Percentiles rank a stretch among this genome's conserved stretches.
Conservation (phyloP, 2,888 invertebrate species). For the Diploptera punctata region DNA sequence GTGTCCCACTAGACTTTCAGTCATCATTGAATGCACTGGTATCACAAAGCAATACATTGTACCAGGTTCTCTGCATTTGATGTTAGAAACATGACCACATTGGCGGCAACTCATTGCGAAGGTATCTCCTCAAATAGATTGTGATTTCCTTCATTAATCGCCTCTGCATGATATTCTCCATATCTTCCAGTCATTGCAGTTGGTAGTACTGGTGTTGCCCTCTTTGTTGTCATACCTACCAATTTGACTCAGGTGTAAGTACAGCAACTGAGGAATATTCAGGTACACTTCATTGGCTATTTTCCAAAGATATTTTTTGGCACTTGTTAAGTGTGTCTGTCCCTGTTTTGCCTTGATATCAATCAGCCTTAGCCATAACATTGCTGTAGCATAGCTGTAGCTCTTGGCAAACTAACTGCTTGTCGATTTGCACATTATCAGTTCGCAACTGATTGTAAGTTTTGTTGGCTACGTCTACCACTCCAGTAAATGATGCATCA, state of each 20-base stretch:
- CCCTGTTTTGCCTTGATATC: slow-evolving; percentile 46
- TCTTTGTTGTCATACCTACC: slow-evolving; percentile 48
- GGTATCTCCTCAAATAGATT: slow-evolving; percentile 50
- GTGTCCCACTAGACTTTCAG: no score
- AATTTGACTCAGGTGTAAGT: no score
- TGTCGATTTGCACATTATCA: slow-evolving; percentile 47
- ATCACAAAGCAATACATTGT: no score
- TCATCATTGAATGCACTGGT: no score
- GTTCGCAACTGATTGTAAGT: slow-evolving; percentile 44
- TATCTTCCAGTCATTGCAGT: slow-evolving; percentile 45
- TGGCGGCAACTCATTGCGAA: slow-evolving; percentile 49
- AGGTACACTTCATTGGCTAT: no score
- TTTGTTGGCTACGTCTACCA: slow-evolving; percentile 45
- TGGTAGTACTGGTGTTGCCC: slow-evolving; percentile 46
- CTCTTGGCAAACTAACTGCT: slow-evolving; percentile 45
- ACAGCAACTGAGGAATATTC: no score
- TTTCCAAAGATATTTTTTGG: no score
- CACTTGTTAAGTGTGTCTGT: no score
- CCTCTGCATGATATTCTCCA: slow-evolving; percentile 49
- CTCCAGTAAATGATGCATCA: slow-evolving; percentile 41
- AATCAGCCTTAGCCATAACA: slow-evolving; percentile 45
- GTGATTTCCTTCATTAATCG: slow-evolving; percentile 46
- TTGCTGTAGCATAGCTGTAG: slow-evolving; percentile 45
- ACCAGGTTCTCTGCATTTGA: no score
- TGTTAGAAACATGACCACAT: slow-evolving; percentile 50